Conservation (phyloP, 2,113 vertebrate genomes). For the Zosterops hypoxanthus region DNA sequence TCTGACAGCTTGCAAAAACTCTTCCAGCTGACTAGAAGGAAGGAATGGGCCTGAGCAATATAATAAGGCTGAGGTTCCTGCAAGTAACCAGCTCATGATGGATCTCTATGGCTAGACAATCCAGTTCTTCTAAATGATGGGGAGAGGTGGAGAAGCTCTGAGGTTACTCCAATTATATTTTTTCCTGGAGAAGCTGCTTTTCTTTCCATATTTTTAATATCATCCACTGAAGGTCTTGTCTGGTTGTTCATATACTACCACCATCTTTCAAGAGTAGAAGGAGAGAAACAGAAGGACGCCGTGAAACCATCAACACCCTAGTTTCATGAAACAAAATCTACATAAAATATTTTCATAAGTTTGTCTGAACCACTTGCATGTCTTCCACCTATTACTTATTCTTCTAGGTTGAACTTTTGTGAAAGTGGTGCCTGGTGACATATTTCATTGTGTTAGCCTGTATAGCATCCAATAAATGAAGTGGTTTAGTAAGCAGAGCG, state of each 20-base stretch:
- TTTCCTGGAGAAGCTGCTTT: not conserved
- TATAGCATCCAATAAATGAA: not conserved
- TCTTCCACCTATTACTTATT: not conserved
- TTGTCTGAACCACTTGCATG: not conserved
- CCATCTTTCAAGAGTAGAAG: not conserved
- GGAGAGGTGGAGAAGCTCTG: not conserved
- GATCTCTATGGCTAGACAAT: not conserved
- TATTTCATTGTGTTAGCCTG: not conserved
- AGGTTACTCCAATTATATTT: not conserved
- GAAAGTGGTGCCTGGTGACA: not conserved
- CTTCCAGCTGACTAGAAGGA: not conserved
- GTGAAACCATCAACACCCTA: not conserved
- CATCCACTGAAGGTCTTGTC: not conserved
- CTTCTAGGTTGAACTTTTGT: not conserved
- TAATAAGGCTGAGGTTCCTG: not conserved
- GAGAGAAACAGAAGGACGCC: not conserved
- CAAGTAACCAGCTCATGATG: accelerated
- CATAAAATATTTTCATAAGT: not conserved
- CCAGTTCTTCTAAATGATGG: not conserved
- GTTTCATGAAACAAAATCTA: not conserved
- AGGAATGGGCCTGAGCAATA: not conserved
- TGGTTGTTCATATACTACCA: not conserved
- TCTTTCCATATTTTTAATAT: not conserved
- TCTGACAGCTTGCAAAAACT: not conserved
- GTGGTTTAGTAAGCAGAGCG: not conserved